phyloP scores from a whole-genome alignment of 2,113 vertebrate species.

The Microcebus lehilahytsara region DNA sequence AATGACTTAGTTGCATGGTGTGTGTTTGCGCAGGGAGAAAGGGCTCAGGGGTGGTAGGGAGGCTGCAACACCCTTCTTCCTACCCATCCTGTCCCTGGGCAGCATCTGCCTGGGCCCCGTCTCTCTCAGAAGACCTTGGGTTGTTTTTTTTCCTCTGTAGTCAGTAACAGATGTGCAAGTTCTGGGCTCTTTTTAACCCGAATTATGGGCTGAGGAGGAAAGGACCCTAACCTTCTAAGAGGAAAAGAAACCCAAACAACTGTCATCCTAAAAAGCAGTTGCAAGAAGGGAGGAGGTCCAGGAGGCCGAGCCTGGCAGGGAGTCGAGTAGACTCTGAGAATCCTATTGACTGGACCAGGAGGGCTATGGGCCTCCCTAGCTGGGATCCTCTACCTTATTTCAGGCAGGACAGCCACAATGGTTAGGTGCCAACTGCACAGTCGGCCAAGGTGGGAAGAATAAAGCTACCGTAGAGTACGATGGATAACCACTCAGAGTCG shows the following conservation, averaged over 20 bases:
- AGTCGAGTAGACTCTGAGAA: neutral
- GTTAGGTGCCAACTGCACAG: neutral
- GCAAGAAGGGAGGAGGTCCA: neutral
- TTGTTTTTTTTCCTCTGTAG: neutral
- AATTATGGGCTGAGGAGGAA: slow-evolving; percentile 1
- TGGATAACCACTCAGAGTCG: neutral
- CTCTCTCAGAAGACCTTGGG: slow-evolving; percentile 25
- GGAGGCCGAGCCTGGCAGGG: neutral
- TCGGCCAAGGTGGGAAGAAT: neutral
- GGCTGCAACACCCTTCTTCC: neutral
- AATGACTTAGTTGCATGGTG: neutral
- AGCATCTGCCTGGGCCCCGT: neutral
- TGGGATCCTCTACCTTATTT: neutral
- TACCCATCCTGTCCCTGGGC: neutral
- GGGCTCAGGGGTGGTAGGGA: neutral
- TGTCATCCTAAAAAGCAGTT: neutral
- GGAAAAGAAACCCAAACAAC: neutral
- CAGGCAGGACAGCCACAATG: neutral
- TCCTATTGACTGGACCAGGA: too few relatives aligned
- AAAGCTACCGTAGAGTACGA: neutral
- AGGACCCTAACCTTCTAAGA: neutral
- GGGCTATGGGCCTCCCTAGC: accelerated
- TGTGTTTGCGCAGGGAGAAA: slow-evolving; percentile 6
- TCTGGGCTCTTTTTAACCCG: slow-evolving; percentile 12
- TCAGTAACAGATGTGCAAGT: neutral